phyloP scores from a whole-genome alignment of 2,888 invertebrate genomes.

The Seira musarum region DNA sequence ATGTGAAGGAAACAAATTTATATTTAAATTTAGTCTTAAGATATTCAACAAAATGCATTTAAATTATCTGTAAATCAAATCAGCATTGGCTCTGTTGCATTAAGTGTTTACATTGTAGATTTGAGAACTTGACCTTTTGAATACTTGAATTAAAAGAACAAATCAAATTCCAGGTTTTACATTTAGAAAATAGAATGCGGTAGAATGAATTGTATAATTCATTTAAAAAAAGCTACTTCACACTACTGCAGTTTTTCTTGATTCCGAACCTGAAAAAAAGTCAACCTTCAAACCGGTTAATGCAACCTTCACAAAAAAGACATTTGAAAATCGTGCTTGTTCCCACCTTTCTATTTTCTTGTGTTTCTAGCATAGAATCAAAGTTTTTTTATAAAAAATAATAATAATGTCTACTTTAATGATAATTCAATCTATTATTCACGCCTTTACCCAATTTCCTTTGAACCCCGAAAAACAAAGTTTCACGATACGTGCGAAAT shows the following conservation, averaged over 20 bases:
- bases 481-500: too few relatives aligned
- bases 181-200: too few relatives aligned
- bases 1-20: not conserved
- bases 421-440: too few relatives aligned
- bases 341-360: too few relatives aligned
- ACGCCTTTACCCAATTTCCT: too few relatives aligned
- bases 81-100: not conserved
- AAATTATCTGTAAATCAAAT: not conserved
- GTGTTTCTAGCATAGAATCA: too few relatives aligned
- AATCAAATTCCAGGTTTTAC: not conserved
- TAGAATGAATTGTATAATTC: too few relatives aligned
- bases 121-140: not conserved
- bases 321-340: not conserved
- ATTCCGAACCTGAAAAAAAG: slow-evolving; percentile 30
- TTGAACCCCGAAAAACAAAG: too few relatives aligned
- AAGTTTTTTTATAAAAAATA: too few relatives aligned
- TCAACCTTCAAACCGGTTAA: slow-evolving; percentile 60
- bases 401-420: too few relatives aligned
- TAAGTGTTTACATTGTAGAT: not conserved
- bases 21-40: slow-evolving; percentile 1
- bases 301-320: slow-evolving; percentile 52
- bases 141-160: not conserved
- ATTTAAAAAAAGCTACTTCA: not conserved
- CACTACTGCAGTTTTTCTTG: not conserved
- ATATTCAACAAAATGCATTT: not conserved